These are phyloP conservation scores for Chiridota heheva DNA, from an alignment of 35 echinoderm and acorn worm genomes.

Conservation along the genomic window DNA sequence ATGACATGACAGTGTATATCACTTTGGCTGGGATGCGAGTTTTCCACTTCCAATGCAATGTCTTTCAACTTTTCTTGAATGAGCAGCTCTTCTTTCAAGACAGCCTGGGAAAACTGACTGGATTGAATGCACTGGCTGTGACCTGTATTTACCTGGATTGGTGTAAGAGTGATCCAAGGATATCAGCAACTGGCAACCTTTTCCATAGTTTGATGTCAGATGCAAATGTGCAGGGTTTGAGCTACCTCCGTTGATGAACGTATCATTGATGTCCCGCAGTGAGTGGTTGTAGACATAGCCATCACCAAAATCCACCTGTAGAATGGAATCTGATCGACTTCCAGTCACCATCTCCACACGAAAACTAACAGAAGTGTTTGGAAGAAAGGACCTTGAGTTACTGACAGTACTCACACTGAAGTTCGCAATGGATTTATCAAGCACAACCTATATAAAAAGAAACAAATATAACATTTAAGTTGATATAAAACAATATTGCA, in stretches of 20 bases:
- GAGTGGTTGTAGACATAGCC: slow-evolving; percentile 60
- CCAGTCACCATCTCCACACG: slow-evolving; percentile 69
- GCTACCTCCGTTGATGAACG: slow-evolving; percentile 62
- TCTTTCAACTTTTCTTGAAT: slow-evolving; percentile 31
- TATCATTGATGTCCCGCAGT: slow-evolving; percentile 80
- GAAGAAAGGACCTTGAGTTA: slow-evolving; percentile 4
- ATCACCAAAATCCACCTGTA: slow-evolving; percentile 85
- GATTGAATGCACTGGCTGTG: slow-evolving; percentile 51
- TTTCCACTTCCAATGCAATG: too few relatives aligned
- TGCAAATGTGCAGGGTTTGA: slow-evolving; percentile 57
- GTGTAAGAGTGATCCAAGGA: slow-evolving; percentile 73
- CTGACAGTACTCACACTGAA: slow-evolving; percentile 44
- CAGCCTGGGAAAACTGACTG: too few relatives aligned
- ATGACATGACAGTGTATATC: too few relatives aligned
- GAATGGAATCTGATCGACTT: slow-evolving; percentile 43
- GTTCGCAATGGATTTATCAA: slow-evolving; percentile 50
- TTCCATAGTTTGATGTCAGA: slow-evolving; percentile 78
- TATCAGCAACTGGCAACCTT: slow-evolving; percentile 74
- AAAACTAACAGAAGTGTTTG: slow-evolving; percentile 57
- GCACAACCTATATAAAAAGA: slow-evolving; percentile 47
- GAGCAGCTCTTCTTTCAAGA: too few relatives aligned
- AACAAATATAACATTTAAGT: not conserved
- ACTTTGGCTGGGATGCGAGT: too few relatives aligned
- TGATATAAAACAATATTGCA: not conserved
- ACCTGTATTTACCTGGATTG: slow-evolving; percentile 35